Percentiles rank a stretch among this genome's conserved stretches.
Evolutionary conservation across 2,888 invertebrate genomes (phyloP).

Genomic region (Glyphotaelius pellucidus): DNA sequence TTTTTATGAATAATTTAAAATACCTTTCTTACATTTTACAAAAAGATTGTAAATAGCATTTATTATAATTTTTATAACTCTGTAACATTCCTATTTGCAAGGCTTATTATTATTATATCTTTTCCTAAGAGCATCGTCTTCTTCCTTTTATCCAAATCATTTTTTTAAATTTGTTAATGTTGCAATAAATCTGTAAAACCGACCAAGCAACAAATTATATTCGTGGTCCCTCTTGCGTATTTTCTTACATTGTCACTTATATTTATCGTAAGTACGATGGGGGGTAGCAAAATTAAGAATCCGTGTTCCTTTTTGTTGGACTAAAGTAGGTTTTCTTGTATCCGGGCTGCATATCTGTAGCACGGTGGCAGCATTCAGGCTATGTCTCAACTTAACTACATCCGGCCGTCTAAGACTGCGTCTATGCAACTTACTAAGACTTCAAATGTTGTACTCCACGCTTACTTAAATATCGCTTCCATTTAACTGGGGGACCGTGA

Average conservation of each 20-base stretch:
- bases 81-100: too few species aligned
- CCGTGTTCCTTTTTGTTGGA: constrained; percentile 53
- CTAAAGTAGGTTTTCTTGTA: constrained; percentile 61
- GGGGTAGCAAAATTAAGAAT: constrained; percentile 58
- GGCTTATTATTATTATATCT: too few species aligned
- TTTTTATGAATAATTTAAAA: too few species aligned
- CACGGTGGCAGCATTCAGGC: constrained; percentile 27
- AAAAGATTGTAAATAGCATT: too few species aligned
- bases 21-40: too few species aligned
- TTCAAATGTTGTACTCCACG: neutral
- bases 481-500: constrained; percentile 17
- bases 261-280: neutral
- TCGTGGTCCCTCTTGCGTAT: neutral
- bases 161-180: neutral
- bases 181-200: too few species aligned
- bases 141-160: neutral
- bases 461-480: constrained; percentile 41
- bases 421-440: constrained; percentile 45
- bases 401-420: constrained; percentile 53
- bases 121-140: neutral
- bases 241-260: neutral
- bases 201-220: too few species aligned
- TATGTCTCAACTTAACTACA: constrained; percentile 64
- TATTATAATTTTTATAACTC: too few species aligned
- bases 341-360: constrained; percentile 50